A percentile compares a stretch with the other conserved stretches of the same genome.
These are phyloP conservation scores for Nanorana parkeri DNA, from an alignment of 2,113 vertebrate species.

Conservation along the genomic window DNA sequence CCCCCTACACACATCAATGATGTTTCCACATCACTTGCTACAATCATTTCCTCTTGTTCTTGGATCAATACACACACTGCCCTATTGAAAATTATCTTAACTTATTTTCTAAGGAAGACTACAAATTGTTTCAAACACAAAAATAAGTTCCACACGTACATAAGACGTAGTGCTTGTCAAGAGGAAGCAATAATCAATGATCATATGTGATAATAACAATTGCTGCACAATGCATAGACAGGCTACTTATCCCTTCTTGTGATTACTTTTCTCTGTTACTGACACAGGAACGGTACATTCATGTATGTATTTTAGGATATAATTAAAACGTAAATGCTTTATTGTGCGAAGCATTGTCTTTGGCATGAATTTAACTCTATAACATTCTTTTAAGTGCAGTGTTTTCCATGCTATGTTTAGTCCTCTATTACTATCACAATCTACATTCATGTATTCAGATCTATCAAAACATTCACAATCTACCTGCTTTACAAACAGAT, in stretches of 20 bases:
- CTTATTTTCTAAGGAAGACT: slow-evolving; percentile 34
- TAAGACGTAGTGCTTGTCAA: slow-evolving; percentile 25
- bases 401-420: too few species aligned
- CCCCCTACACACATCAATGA: slow-evolving; percentile 25
- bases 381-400: too few species aligned
- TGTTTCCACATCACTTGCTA: slow-evolving; percentile 23
- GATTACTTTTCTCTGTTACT: slow-evolving; percentile 23
- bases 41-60: slow-evolving; percentile 18
- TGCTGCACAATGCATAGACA: slow-evolving; percentile 1
- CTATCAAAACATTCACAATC: too few species aligned
- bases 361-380: too few species aligned
- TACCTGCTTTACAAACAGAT: too few species aligned
- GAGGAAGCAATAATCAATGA: slow-evolving; percentile 29
- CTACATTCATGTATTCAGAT: too few species aligned
- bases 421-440: too few species aligned
- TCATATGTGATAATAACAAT: slow-evolving; percentile 17
- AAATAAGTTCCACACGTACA: slow-evolving; percentile 23
- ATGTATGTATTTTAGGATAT: neutral
- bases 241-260: neutral
- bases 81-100: slow-evolving; percentile 37
- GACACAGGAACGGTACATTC: slow-evolving; percentile 6
- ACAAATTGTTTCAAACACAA: slow-evolving; percentile 42
- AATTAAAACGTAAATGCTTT: neutral
- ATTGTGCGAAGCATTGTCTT: too few species aligned
- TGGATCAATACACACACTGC: slow-evolving; percentile 32